Evolutionary conservation across 2,888 invertebrate species (phyloP).

Genomic region (Dolomedes plantarius): DNA sequence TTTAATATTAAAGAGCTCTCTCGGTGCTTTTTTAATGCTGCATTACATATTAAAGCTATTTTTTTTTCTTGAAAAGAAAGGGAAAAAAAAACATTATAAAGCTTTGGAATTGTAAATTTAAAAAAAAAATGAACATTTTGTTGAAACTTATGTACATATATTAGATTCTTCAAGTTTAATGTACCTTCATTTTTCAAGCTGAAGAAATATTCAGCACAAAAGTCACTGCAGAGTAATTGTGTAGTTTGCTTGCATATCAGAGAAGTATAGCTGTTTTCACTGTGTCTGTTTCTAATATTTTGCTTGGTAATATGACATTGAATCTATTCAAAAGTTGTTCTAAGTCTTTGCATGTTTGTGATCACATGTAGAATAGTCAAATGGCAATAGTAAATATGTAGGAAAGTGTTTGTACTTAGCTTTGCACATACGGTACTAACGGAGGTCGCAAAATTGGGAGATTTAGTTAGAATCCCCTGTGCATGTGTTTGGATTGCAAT

Average conservation of each 20-base stretch:
- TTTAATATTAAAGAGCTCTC: too few relatives aligned
- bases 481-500: too few relatives aligned
- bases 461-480: not conserved
- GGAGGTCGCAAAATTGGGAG: conserved; percentile 22
- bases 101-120: too few relatives aligned
- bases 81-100: not conserved
- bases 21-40: too few relatives aligned
- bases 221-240: not conserved
- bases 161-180: not conserved
- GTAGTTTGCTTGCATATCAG: conserved; percentile 11
- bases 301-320: not conserved
- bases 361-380: conserved; percentile 24
- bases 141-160: not conserved
- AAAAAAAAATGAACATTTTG: not conserved
- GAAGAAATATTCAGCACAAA: not conserved
- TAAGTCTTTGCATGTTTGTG: conserved; percentile 1
- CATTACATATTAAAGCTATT: too few relatives aligned
- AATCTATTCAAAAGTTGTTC: not conserved
- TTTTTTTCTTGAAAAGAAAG: too few relatives aligned
- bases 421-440: conserved; percentile 36
- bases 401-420: conserved; percentile 29
- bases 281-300: not conserved
- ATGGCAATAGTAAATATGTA: conserved; percentile 19
- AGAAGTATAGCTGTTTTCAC: not conserved
- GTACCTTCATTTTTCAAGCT: not conserved